Conservation (phyloP, 92 coral and sea anemone species). For the Actinostola sp. region DNA sequence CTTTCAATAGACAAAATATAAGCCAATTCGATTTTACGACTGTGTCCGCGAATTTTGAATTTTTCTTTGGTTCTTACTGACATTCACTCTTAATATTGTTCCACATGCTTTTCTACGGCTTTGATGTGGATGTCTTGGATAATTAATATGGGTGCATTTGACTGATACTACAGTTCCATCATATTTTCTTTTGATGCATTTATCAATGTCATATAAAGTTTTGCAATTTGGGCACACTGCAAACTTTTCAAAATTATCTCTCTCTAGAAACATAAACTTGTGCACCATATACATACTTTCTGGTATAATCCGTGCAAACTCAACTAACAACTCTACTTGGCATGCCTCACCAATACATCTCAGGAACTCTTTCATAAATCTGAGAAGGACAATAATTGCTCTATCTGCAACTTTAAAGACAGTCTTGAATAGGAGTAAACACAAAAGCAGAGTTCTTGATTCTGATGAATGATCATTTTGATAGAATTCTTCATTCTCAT, state of each 20-base stretch:
- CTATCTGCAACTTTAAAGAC: slow-evolving; percentile 2
- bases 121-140: slow-evolving; percentile 19
- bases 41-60: too few species aligned
- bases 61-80: too few species aligned
- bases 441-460: neutral
- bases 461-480: too few species aligned
- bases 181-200: neutral
- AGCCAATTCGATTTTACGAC: too few species aligned
- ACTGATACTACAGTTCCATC: slow-evolving; percentile 17
- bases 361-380: slow-evolving; percentile 14
- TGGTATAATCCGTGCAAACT: slow-evolving; percentile 18
- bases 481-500: neutral
- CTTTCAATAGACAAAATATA: too few species aligned
- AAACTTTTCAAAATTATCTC: slow-evolving; percentile 25
- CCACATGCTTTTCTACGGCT: slow-evolving; percentile 28
- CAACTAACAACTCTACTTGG: neutral
- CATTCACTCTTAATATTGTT: too few species aligned
- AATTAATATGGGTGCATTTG: slow-evolving; percentile 9
- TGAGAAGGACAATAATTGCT: slow-evolving; percentile 14
- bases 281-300: slow-evolving; percentile 26
- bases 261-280: slow-evolving; percentile 1
- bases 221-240: slow-evolving; percentile 29
- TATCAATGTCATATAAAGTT: too few species aligned
- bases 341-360: too few species aligned
- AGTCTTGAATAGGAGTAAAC: neutral